A percentile compares a stretch with the other conserved stretches of the same genome.
phyloP scores from a whole-genome alignment of 2,888 invertebrate genomes.

The Eupithecia insigniata region DNA sequence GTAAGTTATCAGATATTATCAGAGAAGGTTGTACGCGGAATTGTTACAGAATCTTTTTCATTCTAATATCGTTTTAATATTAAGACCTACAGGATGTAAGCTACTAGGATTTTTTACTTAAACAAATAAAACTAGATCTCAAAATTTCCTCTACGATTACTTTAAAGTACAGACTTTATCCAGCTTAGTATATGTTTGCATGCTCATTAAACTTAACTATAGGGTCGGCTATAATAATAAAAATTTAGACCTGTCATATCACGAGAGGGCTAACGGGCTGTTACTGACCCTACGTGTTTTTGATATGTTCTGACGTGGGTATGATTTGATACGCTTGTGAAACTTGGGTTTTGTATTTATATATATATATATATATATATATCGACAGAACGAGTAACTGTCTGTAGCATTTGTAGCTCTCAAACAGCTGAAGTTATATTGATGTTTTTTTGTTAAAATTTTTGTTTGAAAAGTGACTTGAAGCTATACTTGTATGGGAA shows the following conservation, averaged over 20 bases:
- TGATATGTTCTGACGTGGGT: neutral
- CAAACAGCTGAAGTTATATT: no score
- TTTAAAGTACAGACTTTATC: conserved; percentile 15
- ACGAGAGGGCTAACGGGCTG: neutral
- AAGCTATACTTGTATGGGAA: no score
- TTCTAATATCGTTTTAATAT: no score
- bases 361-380: no score
- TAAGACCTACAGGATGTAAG: no score
- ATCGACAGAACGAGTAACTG: neutral
- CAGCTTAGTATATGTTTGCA: conserved; percentile 35
- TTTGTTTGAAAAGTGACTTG: no score
- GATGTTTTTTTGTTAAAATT: no score
- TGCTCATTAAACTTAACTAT: conserved; percentile 38
- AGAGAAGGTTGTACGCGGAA: no score
- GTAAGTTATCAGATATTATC: no score
- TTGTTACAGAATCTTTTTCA: no score
- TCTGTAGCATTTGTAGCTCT: neutral
- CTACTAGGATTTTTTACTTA: no score
- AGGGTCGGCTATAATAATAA: conserved; percentile 36
- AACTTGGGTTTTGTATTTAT: neutral
- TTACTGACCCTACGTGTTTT: conserved; percentile 7
- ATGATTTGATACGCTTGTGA: neutral
- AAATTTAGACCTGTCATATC: conserved; percentile 17
- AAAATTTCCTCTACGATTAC: conserved; percentile 7
- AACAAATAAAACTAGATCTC: neutral